Evolutionary conservation across 30 jellyfish, hydroid and myxozoan genomes (phyloP).

Genomic region (Morbakka virulenta): DNA sequence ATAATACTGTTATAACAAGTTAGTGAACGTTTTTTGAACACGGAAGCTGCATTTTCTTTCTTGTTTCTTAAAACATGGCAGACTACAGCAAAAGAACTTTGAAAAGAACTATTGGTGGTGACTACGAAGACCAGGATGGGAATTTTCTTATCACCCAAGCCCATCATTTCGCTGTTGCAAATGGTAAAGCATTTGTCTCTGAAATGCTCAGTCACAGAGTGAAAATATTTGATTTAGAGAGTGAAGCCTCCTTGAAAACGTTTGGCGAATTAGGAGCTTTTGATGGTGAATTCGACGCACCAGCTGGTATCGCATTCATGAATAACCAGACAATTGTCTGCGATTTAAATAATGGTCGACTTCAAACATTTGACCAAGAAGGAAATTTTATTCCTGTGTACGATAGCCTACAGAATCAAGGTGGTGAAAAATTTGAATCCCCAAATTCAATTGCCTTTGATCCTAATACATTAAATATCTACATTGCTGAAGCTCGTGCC

Average conservation of each 20-base stretch:
- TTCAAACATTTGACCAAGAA: slow-evolving; percentile 36
- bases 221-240: slow-evolving; percentile 41
- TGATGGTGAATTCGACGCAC: slow-evolving; percentile 62
- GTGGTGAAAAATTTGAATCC: slow-evolving; percentile 51
- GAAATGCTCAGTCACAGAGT: slow-evolving; percentile 65
- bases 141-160: slow-evolving; percentile 62
- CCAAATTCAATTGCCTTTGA: slow-evolving; percentile 47
- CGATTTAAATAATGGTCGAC: slow-evolving; percentile 44
- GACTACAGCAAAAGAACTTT: slow-evolving; percentile 42
- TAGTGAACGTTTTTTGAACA: no score
- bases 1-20: no score
- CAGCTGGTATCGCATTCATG: slow-evolving; percentile 56
- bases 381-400: slow-evolving; percentile 39
- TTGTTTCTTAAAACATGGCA: no score
- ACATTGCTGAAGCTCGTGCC: slow-evolving; percentile 48
- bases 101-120: slow-evolving; percentile 37
- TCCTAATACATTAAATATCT: not conserved
- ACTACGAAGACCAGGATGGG: slow-evolving; percentile 34
- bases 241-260: slow-evolving; percentile 32
- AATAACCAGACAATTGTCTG: slow-evolving; percentile 39
- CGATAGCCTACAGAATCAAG: slow-evolving; percentile 62
- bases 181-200: slow-evolving; percentile 46
- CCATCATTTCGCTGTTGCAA: slow-evolving; percentile 62
- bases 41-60: no score
- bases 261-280: slow-evolving; percentile 55